Percentiles rank a stretch among this genome's conserved stretches.
Evolutionary conservation across 2,797 vertebrate species (phyloP).

Genomic region (Sebastes melanostomus): DNA sequence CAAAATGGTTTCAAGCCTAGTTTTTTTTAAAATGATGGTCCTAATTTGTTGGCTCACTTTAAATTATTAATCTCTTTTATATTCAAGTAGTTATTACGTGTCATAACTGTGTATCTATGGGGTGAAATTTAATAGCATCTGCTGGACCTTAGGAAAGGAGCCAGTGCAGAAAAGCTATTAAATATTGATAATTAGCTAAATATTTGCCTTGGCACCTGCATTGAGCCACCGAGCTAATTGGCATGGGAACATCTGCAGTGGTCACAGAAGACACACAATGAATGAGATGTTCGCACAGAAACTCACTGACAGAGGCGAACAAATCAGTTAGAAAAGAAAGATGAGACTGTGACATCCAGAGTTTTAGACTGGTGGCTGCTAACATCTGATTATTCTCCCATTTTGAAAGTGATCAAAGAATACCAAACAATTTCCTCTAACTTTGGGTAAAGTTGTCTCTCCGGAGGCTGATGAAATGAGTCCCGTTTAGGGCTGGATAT

Average conservation of each 20-base stretch:
- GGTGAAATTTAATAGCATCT: conserved; percentile 99
- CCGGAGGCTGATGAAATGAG: neutral
- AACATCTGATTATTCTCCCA: neutral
- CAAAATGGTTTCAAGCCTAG: conserved; percentile 97
- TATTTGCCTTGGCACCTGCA: conserved; percentile 96
- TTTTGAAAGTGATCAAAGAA: conserved; percentile 9
- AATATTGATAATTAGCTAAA: conserved; percentile 99
- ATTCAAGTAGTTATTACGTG: conserved; percentile 99
- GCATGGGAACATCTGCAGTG: conserved; percentile 75
- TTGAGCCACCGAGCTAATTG: conserved; percentile 90
- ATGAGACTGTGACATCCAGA: conserved; percentile 12
- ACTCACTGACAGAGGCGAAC: conserved; percentile 33
- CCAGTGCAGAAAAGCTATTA: conserved; percentile 92
- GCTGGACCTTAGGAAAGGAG: conserved; percentile 95
- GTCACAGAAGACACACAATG: conserved; percentile 61
- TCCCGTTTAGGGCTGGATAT: neutral
- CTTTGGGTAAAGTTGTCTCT: neutral
- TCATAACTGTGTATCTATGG: conserved; percentile 99
- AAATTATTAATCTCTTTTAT: conserved; percentile 99
- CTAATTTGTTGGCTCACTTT: conserved; percentile 99
- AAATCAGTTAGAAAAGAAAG: conserved; percentile 59
- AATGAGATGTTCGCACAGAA: conserved; percentile 40
- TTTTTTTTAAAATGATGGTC: conserved; percentile 92
- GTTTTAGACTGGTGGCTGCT: neutral
- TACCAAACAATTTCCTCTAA: neutral